Base-by-base conservation (phyloP, 2,113 vertebrate genomes). In the Chloroceryle aenea region DNA sequence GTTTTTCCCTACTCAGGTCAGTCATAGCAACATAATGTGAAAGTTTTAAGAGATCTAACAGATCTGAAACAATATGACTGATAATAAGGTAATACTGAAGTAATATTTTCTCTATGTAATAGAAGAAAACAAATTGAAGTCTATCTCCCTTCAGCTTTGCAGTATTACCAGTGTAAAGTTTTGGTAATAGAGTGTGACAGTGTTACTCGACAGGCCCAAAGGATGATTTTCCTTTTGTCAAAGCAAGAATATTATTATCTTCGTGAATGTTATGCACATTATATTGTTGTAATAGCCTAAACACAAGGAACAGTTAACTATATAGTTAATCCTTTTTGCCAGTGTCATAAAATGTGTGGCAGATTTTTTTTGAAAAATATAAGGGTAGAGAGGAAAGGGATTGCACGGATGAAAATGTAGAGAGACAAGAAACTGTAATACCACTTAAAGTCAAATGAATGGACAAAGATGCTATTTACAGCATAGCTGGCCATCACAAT, bases 371-470 rank as follows among this genome's bases (percentile, higher is more conserved):
- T 45, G 72, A 76, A 94, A 95, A 85, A 78, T 90, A 55, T 45
- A 93, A 47, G 40, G n/a, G 27, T 52, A 68, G 50, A 52, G 62
- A 93, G 52, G 27, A 69, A 87, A 73, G 19, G 13, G 81, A 75
- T 29, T 78, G 59, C 92, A 74, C 26, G 66, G 90, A 87, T 92
- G 50, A 66, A 94, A 92, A 93, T 6, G 34, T 63, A 81, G 36
- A 87, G 58, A 94, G 86, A 67, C 83, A 88, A 91, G 94, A 85
- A 95, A 89, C 84, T 40, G 73, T 59, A 88, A 91, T 69, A 64
- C 73, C 53, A 69, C 90, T 97, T 88, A 63, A 95, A 97, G 85
- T 91, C 91, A 92, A 91, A 97, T 92, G 95, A 97, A 97, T 92
- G 53, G 84, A 97, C 95, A 97, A 97, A 95, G 95, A 93, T 66